Base-by-base conservation (phyloP, 2,113 vertebrate genomes). In the Chrysemys picta region DNA sequence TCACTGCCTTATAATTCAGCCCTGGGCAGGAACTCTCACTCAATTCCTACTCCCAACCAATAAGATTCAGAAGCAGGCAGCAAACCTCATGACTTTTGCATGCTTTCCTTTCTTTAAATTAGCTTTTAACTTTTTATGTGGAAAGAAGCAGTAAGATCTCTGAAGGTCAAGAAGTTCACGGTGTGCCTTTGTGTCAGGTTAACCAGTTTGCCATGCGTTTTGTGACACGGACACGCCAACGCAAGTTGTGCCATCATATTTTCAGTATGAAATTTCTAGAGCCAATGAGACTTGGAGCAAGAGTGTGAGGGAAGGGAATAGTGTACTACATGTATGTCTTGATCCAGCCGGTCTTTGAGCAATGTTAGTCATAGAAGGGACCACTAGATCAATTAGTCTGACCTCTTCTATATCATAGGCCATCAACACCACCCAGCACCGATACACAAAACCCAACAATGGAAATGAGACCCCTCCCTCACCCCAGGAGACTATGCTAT, bases 191-290 rank as follows among this genome's bases (percentile, higher is more conserved):
- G 17, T 86, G 49, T 84, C 62, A 72, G 52, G 19, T n/a, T 85
- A 76, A 90, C 80, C 25, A 89, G 29, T 38, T 57, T 90, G 76
- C 75, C 38, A 80, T 65, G 80, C 90, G 19, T 92, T 96, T 92
- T 93, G 62, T 89, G 82, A 94, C 89, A 35, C 31, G 12, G 59
- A 29, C 13, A 62, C 6, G 8, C 31, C 31, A 65, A 35, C 31
- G 16, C 62, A 65, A 38, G 91, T n/a, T 82, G 31, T 84, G 21
- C 29, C 27, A 89, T 31, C 47, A 21, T 4, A 29, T 27, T 53
- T 87, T 65, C 62, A 65, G 50, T 93, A 80, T 81, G 75, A 65
- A 52, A 3, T 14, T 35, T 87, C 69, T 89, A 52, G 7, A 76
- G 72, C 0, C 89, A 25, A 6, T 6, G 89, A 42, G 1, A 2